Base-by-base conservation (phyloP, 30 jellyfish, hydroid and myxozoan genomes). In the Aurelia aurita region DNA sequence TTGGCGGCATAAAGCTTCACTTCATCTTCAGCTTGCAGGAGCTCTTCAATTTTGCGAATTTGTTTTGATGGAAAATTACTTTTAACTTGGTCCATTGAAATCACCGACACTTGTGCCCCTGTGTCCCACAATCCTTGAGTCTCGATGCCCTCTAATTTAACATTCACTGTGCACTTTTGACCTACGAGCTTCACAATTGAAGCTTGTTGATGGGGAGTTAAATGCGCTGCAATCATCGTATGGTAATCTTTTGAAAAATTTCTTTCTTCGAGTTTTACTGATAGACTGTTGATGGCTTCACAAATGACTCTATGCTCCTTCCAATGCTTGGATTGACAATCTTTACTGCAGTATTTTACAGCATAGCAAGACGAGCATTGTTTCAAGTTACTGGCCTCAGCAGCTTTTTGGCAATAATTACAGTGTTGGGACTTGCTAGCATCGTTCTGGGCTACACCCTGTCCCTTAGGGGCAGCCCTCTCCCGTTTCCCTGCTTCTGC, bases 41-140 rank as follows among this genome's bases (percentile, higher is more conserved):
- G 66, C 22, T 34, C 82, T 44, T 34, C 35, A 16, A 44, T 34
- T 44, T 69, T 34, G 9, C 39, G 29, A 44, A 19, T 43, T 32
- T n/a, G 26, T 69, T 44, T 69, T 11, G 66, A 69, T n/a, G 77
- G 77, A 65, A 65, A 65, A 22, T 18, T 22, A n/a, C 34, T 65
- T 20, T 19, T 23, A 22, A 65, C 54, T 49, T 65, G 54, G 21
- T 65, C 77, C 77, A 16, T 65, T n/a, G 77, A 65, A 65, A 65
- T 65, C 49, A 65, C 53, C 27, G 77, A 65, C 77, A 65, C 77
- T 65, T 65, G 77, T 49, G 77, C 77, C 77, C 77, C 77, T 65
- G 72, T 59, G 13, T 59, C 72, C 72, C 11, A 59, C 72, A 59
- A 20, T 9, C 72, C 26, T 59, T 59, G 77, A n/a, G 77, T 28